phyloP scores from a whole-genome alignment of 2,888 invertebrate species.

The Clusia tigrina region DNA sequence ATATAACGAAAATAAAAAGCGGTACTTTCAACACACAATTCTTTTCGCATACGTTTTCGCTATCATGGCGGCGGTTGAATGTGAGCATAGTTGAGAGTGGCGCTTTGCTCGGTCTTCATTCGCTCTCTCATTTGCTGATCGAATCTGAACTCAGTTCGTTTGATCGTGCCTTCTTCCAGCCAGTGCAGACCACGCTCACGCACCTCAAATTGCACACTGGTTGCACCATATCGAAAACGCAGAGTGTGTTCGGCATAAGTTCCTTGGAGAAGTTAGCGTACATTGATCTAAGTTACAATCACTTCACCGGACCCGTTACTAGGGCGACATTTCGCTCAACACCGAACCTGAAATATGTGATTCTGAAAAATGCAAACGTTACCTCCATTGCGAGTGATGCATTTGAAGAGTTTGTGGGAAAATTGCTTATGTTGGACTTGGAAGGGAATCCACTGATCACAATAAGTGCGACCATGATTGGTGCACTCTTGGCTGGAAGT shows the following conservation, averaged over 20 bases:
- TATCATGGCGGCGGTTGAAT: slow-evolving; percentile 40
- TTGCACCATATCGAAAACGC: slow-evolving; percentile 35
- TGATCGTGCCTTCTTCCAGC: slow-evolving; percentile 51
- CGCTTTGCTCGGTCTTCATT: slow-evolving; percentile 49
- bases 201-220: slow-evolving; percentile 45
- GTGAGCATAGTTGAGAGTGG: slow-evolving; percentile 43
- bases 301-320: slow-evolving; percentile 42
- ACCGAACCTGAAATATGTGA: slow-evolving; percentile 46
- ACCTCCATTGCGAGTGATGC: slow-evolving; percentile 46
- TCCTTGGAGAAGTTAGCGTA: slow-evolving; percentile 41
- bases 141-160: slow-evolving; percentile 37
- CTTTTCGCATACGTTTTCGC: slow-evolving; percentile 43
- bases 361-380: slow-evolving; percentile 44
- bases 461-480: slow-evolving; percentile 36
- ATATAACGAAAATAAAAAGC: slow-evolving; percentile 39
- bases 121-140: slow-evolving; percentile 46
- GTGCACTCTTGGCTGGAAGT: slow-evolving; percentile 30
- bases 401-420: slow-evolving; percentile 42
- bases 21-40: slow-evolving; percentile 50
- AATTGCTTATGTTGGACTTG: slow-evolving; percentile 47
- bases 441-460: slow-evolving; percentile 48
- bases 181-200: slow-evolving; percentile 49
- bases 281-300: slow-evolving; percentile 52
- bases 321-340: slow-evolving; percentile 43
- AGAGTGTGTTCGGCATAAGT: slow-evolving; percentile 47